These are phyloP conservation scores for Megaceryle maxima DNA, from an alignment of 2,113 vertebrate genomes.

Conservation along the genomic window DNA sequence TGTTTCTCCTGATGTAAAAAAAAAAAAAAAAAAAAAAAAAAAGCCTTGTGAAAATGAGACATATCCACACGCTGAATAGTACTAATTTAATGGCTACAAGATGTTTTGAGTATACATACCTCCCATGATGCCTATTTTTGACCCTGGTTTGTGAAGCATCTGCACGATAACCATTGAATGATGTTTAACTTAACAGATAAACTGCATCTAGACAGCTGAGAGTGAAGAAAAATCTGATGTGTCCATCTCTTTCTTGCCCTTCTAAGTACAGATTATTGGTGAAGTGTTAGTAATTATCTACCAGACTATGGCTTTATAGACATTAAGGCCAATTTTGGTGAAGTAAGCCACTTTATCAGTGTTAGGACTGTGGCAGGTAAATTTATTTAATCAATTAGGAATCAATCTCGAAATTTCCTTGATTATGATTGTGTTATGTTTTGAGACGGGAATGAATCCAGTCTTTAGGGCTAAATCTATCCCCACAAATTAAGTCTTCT, in stretches of 20 bases:
- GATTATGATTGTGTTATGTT: neutral
- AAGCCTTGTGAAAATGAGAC: neutral
- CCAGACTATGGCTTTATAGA: neutral
- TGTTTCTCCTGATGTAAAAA: neutral
- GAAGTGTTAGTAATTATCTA: neutral
- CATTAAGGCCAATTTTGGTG: neutral
- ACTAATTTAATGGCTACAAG: neutral
- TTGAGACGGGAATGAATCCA: neutral
- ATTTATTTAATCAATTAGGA: neutral
- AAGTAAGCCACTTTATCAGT: neutral
- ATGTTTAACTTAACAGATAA: neutral
- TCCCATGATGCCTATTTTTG: neutral
- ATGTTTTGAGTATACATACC: neutral
- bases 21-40: neutral
- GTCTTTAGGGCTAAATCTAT: neutral
- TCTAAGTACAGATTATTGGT: neutral
- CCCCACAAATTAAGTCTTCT: neutral
- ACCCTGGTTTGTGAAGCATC: neutral
- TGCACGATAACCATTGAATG: accelerated
- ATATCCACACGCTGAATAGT: neutral
- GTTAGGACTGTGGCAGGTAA: neutral
- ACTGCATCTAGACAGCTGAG: neutral
- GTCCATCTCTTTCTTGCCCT: neutral
- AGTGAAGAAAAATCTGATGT: neutral
- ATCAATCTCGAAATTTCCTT: neutral